Evolutionary conservation across 2,888 invertebrate species (phyloP).

Genomic region (Xestia ashworthii): DNA sequence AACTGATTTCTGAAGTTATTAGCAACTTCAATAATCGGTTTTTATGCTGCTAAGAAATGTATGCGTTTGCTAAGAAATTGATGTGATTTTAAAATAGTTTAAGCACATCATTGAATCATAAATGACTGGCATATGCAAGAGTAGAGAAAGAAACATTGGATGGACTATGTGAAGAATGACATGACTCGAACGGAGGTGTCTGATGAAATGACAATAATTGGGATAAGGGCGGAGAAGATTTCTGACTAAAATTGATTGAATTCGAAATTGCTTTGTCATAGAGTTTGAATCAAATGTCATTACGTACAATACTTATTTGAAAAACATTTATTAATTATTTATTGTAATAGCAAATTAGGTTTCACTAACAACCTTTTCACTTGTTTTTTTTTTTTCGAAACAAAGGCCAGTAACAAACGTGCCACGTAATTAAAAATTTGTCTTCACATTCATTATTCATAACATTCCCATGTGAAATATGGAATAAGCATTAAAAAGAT

Average conservation of each 20-base stretch:
- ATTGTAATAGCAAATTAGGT: neutral
- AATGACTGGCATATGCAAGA: too few relatives aligned
- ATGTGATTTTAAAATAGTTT: neutral
- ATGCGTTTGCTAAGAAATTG: neutral
- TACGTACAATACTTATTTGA: neutral
- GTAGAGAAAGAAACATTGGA: too few relatives aligned
- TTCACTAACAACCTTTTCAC: neutral
- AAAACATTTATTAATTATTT: neutral
- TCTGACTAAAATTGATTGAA: too few relatives aligned
- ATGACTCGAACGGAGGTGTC: too few relatives aligned
- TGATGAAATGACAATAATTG: too few relatives aligned
- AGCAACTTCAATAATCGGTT: neutral
- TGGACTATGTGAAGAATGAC: too few relatives aligned
- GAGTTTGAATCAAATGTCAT: neutral
- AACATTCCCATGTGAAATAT: conserved; percentile 72
- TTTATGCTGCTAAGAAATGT: neutral
- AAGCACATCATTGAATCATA: neutral
- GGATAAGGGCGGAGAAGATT: too few relatives aligned
- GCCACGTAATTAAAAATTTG: conserved; percentile 60
- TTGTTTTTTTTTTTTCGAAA: conserved; percentile 6
- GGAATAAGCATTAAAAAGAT: conserved; percentile 72
- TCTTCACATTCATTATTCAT: conserved; percentile 61
- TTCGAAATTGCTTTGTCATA: neutral
- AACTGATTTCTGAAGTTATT: too few relatives aligned
- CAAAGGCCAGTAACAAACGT: conserved; percentile 30